Evolutionary conservation across 2,797 vertebrate genomes (phyloP).

Genomic region (Gallinago solitaria): DNA sequence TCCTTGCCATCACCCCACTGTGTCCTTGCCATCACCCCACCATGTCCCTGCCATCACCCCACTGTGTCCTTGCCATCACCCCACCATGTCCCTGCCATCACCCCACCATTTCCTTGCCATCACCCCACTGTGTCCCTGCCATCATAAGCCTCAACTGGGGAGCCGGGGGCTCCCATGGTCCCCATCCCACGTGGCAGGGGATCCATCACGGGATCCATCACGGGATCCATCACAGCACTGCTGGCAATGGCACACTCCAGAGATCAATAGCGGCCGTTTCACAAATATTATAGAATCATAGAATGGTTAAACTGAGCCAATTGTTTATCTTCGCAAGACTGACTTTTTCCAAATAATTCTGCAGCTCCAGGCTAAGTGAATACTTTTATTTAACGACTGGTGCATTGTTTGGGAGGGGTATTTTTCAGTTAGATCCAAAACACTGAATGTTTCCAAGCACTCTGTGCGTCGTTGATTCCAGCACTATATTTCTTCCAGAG

Average conservation of each 20-base stretch:
- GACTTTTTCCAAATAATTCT: constrained; percentile 48
- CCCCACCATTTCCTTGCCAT: not conserved
- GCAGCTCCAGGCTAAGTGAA: constrained; percentile 42
- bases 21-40: not conserved
- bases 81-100: not conserved
- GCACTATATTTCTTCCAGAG: constrained; percentile 6
- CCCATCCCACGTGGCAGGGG: not conserved
- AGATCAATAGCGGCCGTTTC: not conserved
- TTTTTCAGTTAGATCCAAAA: not conserved
- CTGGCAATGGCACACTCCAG: constrained; percentile 38
- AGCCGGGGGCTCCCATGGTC: not conserved
- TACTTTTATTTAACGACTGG: not conserved
- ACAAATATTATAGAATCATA: not conserved
- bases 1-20: not conserved
- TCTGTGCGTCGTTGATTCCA: not conserved
- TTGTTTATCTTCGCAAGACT: constrained; percentile 47
- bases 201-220: constrained; percentile 26
- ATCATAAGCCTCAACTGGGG: not conserved
- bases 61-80: not conserved
- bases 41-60: not conserved
- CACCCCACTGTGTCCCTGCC: no score
- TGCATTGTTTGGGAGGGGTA: not conserved
- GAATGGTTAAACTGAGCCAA: constrained; percentile 18
- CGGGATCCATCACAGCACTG: not conserved
- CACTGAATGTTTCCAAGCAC: accelerated